Conservation (phyloP, 2,113 vertebrate genomes). For the Elephantulus edwardii region DNA sequence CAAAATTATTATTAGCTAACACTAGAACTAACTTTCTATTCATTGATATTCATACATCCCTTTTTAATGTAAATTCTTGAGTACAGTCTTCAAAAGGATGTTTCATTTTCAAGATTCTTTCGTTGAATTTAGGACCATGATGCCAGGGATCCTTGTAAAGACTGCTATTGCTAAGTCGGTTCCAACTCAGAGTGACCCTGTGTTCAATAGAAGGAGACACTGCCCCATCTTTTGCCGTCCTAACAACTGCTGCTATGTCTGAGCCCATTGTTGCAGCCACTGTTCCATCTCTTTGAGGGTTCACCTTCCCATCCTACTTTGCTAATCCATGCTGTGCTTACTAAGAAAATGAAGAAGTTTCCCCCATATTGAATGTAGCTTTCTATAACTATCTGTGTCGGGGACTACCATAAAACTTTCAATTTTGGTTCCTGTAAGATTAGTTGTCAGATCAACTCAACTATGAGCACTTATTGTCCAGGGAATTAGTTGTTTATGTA, state of each 20-base stretch:
- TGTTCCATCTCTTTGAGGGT: no score
- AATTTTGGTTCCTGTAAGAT: not conserved
- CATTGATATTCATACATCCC: not conserved
- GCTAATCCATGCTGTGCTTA: no score
- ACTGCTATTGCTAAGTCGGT: no score
- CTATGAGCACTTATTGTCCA: not conserved
- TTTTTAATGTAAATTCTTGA: constrained; percentile 25
- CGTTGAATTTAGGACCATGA: not conserved
- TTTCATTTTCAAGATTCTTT: constrained; percentile 44
- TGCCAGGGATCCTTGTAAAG: not conserved
- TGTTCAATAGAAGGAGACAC: no score
- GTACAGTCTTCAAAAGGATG: not conserved
- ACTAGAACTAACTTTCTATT: constrained; percentile 17
- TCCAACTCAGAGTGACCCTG: no score
- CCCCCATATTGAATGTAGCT: not conserved
- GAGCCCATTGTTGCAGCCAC: no score
- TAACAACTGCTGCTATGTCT: no score
- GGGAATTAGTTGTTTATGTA: not conserved
- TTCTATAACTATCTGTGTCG: not conserved
- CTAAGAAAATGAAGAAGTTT: not conserved
- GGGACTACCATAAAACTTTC: not conserved
- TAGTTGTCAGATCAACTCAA: not conserved
- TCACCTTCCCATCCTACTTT: no score
- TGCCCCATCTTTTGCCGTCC: no score
- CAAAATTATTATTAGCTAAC: not conserved